These are phyloP conservation scores for Drosophila sturtevanti DNA, from an alignment of 1,140 invertebrate genomes.

Conservation along the genomic window DNA sequence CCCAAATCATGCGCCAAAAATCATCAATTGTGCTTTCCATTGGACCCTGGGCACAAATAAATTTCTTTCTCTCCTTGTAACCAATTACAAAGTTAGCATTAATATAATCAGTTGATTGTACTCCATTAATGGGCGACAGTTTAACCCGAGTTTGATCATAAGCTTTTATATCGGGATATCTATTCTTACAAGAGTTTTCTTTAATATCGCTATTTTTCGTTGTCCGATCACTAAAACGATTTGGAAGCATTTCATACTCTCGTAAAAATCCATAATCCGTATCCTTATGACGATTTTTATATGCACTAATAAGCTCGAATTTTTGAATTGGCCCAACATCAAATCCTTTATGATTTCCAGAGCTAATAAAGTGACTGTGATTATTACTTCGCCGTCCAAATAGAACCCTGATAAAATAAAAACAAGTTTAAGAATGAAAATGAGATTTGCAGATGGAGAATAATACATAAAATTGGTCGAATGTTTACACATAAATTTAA, in stretches of 20 bases:
- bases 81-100: slow-evolving; percentile 96
- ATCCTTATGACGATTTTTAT: slow-evolving; percentile 91
- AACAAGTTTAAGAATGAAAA: slow-evolving; percentile 7
- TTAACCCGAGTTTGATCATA: slow-evolving; percentile 96
- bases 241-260: slow-evolving; percentile 93
- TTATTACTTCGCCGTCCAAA: slow-evolving; percentile 77
- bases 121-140: slow-evolving; percentile 89
- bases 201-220: slow-evolving; percentile 92
- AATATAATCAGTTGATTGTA: slow-evolving; percentile 93
- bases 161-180: slow-evolving; percentile 94
- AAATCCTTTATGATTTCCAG: slow-evolving; percentile 86
- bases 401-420: slow-evolving; percentile 51
- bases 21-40: slow-evolving; percentile 96
- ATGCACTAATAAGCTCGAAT: slow-evolving; percentile 88
- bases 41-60: slow-evolving; percentile 95
- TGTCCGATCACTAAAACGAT: slow-evolving; percentile 93
- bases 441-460: too few relatives aligned
- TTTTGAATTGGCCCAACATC: slow-evolving; percentile 91
- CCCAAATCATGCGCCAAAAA: slow-evolving; percentile 99
- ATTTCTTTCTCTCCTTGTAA: slow-evolving; percentile 96
- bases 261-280: slow-evolving; percentile 94
- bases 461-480: neutral
- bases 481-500: too few relatives aligned
- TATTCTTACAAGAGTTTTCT: slow-evolving; percentile 94
- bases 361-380: slow-evolving; percentile 78